A percentile compares a stretch with the other conserved stretches of the same genome.
phyloP scores from a whole-genome alignment of 2,113 vertebrate genomes.

The Uria lomvia region DNA sequence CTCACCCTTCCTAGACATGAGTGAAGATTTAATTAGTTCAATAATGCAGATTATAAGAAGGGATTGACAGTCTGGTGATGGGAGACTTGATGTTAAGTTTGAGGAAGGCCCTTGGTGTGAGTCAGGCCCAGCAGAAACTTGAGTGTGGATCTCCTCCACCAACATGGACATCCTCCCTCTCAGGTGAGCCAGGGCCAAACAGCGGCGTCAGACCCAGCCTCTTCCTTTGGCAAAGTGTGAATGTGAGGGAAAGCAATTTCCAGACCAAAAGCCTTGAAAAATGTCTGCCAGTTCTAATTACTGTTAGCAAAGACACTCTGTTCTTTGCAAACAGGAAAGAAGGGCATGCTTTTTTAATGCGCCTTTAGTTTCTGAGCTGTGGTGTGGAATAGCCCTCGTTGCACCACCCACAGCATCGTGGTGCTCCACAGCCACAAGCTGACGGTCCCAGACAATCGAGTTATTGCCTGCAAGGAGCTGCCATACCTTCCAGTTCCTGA shows the following conservation, averaged over 20 bases:
- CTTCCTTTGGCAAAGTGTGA: background rate
- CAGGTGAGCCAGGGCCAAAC: rapidly evolving
- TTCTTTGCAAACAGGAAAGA: background rate
- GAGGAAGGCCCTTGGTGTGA: background rate
- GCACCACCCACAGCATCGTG: background rate
- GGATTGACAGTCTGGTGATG: background rate
- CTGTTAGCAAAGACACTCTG: background rate
- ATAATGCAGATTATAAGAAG: background rate
- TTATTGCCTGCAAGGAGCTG: background rate
- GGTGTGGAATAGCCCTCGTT: background rate
- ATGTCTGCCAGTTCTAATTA: background rate
- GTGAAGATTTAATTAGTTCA: background rate
- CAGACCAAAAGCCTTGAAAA: background rate
- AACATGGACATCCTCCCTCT: rapidly evolving
- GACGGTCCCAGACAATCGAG: background rate
- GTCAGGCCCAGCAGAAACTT: background rate
- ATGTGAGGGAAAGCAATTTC: background rate
- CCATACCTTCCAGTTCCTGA: background rate
- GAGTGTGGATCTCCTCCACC: background rate
- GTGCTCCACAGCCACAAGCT: background rate
- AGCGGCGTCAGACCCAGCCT: rapidly evolving
- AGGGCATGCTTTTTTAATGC: background rate
- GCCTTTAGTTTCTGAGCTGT: background rate
- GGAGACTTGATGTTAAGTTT: background rate
- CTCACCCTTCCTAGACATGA: background rate